phyloP scores from a whole-genome alignment of 2,888 invertebrate species.

The Ectemnius lituratus region DNA sequence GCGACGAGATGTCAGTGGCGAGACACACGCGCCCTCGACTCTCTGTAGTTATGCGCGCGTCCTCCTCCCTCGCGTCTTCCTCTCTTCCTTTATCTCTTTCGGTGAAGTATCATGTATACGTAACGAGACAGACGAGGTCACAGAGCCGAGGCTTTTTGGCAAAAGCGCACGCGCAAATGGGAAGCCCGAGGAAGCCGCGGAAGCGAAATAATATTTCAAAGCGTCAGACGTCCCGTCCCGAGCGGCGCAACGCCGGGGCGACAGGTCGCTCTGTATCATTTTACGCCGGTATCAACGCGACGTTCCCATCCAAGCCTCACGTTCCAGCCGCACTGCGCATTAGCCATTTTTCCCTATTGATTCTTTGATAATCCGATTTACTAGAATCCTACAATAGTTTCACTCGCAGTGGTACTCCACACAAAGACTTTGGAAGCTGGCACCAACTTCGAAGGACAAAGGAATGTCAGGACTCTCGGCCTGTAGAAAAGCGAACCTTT shows the following conservation, averaged over 20 bases:
- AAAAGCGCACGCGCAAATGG: conserved; percentile 8
- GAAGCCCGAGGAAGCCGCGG: conserved; percentile 4
- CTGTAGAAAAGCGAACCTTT: too few relatives aligned
- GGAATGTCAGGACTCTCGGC: too few relatives aligned
- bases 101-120: conserved; percentile 10
- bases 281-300: conserved; percentile 11
- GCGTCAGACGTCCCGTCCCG: conserved; percentile 30
- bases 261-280: conserved; percentile 2
- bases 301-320: not conserved
- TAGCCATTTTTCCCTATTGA: too few relatives aligned
- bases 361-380: too few relatives aligned
- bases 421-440: too few relatives aligned
- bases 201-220: conserved; percentile 42
- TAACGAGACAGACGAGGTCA: conserved; percentile 32
- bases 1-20: conserved; percentile 8
- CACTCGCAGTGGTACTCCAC: too few relatives aligned
- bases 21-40: not conserved
- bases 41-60: not conserved
- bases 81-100: not conserved
- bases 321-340: too few relatives aligned
- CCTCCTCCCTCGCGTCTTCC: too few relatives aligned
- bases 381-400: too few relatives aligned
- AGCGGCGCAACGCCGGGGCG: conserved; percentile 23
- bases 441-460: too few relatives aligned
- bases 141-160: conserved; percentile 28